Evolutionary conservation across 2,888 invertebrate species (phyloP).

Genomic region (Coelinius sp.): DNA sequence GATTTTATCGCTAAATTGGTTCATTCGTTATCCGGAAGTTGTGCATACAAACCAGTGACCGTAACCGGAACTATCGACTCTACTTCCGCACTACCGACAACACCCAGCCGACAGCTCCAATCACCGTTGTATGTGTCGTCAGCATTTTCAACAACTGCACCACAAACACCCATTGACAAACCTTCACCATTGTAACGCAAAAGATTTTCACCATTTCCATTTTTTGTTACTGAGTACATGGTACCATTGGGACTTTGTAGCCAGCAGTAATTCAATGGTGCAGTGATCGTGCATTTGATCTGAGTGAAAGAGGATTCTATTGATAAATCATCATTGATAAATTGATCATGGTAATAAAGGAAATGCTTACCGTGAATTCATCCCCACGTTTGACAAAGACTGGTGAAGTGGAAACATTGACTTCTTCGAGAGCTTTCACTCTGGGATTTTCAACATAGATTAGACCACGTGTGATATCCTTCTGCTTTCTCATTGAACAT

Average conservation of each 20-base stretch:
- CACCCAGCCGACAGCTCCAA: slow-evolving; percentile 62
- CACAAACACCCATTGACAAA: slow-evolving; percentile 59
- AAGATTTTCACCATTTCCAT: slow-evolving; percentile 30
- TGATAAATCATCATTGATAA: slow-evolving; percentile 24
- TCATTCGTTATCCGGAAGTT: slow-evolving; percentile 30
- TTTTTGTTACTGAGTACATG: slow-evolving; percentile 49
- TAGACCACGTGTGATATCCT: slow-evolving; percentile 9
- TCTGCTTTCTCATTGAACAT: slow-evolving; percentile 49
- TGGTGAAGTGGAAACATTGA: slow-evolving; percentile 14
- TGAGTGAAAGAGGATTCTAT: slow-evolving; percentile 43
- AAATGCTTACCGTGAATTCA: slow-evolving; percentile 52
- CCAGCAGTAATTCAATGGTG: slow-evolving; percentile 60
- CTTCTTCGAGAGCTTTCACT: background rate
- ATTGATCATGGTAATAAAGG: slow-evolving; percentile 8
- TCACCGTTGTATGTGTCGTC: slow-evolving; percentile 53
- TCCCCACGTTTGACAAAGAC: slow-evolving; percentile 56
- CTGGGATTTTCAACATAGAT: slow-evolving; percentile 30
- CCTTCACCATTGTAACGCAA: slow-evolving; percentile 56
- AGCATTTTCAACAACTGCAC: slow-evolving; percentile 52
- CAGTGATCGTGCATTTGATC: slow-evolving; percentile 56
- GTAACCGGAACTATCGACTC: slow-evolving; percentile 51
- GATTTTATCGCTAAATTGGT: slow-evolving; percentile 26
- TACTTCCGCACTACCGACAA: slow-evolving; percentile 52
- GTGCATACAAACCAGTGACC: slow-evolving; percentile 57
- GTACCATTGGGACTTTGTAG: slow-evolving; percentile 62